Conservation (phyloP, 1,140 invertebrate species). For the Grapholita molesta region DNA sequence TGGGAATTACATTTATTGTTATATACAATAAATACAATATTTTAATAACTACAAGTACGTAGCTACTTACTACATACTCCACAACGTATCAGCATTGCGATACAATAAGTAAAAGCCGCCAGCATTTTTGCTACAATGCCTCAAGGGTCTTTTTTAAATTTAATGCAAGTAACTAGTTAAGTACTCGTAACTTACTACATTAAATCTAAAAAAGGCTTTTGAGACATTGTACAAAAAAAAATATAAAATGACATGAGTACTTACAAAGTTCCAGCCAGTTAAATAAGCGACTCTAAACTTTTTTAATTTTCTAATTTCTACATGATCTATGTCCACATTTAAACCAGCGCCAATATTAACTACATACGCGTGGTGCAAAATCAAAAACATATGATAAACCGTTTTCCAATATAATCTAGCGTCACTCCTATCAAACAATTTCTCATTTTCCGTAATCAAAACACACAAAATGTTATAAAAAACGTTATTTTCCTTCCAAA, state of each 20-base stretch:
- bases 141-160: too few species aligned
- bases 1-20: too few species aligned
- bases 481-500: conserved; percentile 54
- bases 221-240: too few species aligned
- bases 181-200: too few species aligned
- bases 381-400: conserved; percentile 44
- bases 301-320: conserved; percentile 36
- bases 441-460: conserved; percentile 65
- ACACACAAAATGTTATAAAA: conserved; percentile 63
- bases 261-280: conserved; percentile 68
- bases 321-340: conserved; percentile 27
- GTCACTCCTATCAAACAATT: conserved; percentile 59
- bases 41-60: too few species aligned
- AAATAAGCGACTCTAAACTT: conserved; percentile 41
- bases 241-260: conserved; percentile 27
- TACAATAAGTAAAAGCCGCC: too few species aligned
- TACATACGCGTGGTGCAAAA: conserved; percentile 44
- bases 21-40: too few species aligned
- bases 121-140: too few species aligned
- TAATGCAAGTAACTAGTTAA: too few species aligned
- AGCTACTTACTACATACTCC: too few species aligned
- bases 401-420: conserved; percentile 57
- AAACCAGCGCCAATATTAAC: conserved; percentile 33
- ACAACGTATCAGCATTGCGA: too few species aligned
- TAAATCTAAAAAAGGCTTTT: too few species aligned